Evolutionary conservation across 2,888 invertebrate genomes (phyloP).

Genomic region (Sminthurinus aureus): DNA sequence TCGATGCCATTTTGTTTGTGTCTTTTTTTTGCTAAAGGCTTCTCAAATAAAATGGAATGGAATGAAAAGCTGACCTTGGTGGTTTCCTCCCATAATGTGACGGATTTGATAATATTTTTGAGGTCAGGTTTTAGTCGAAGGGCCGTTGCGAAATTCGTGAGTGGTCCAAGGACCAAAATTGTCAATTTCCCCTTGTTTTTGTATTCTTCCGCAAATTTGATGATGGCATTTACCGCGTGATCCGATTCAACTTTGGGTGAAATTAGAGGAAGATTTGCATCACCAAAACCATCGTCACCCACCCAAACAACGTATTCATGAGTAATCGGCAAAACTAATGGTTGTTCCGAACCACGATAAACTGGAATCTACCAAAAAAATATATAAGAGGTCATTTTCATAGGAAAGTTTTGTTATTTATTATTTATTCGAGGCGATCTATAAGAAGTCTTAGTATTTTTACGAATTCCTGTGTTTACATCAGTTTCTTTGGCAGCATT

Average conservation of each 20-base stretch:
- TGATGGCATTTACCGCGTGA: slow-evolving; percentile 60
- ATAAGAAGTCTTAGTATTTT: too few relatives aligned
- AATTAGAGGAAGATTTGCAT: slow-evolving; percentile 52
- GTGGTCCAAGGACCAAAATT: slow-evolving; percentile 70
- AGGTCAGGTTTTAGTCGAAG: slow-evolving; percentile 70
- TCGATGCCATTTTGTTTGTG: too few relatives aligned
- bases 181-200: slow-evolving; percentile 51
- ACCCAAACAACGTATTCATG: slow-evolving; percentile 60
- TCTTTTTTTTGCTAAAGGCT: not conserved
- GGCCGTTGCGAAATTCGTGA: slow-evolving; percentile 82
- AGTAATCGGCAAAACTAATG: slow-evolving; percentile 27
- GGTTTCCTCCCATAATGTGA: slow-evolving; percentile 56
- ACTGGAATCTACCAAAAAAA: slow-evolving; percentile 68
- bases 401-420: too few relatives aligned
- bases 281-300: slow-evolving; percentile 63
- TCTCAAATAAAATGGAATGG: not conserved
- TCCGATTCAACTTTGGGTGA: slow-evolving; percentile 53
- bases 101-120: slow-evolving; percentile 44
- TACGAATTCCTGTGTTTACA: not conserved
- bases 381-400: too few relatives aligned
- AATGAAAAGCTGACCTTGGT: slow-evolving; percentile 42
- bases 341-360: slow-evolving; percentile 69
- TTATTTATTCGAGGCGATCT: not conserved
- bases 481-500: slow-evolving; percentile 64
- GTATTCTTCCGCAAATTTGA: slow-evolving; percentile 55